phyloP scores from a whole-genome alignment of 2,888 invertebrate species.

The Agonopterix alstromeriana region DNA sequence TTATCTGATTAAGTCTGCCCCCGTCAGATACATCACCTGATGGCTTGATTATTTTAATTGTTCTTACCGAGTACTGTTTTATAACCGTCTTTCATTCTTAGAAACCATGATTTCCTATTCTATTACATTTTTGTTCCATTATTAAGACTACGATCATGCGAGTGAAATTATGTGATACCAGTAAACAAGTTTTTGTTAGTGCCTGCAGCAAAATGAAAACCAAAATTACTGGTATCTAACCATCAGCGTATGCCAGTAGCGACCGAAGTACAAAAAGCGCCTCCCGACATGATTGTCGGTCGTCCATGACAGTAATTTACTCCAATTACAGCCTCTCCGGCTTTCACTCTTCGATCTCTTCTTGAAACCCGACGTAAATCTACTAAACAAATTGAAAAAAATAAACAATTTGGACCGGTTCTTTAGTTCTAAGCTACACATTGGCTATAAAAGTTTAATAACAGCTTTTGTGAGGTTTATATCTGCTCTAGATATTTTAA shows the following conservation, averaged over 20 bases:
- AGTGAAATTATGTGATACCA: too few species aligned
- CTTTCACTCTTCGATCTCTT: conserved; percentile 27
- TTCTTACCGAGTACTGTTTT: too few species aligned
- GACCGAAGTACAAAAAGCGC: conserved; percentile 30
- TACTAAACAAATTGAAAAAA: conserved; percentile 26
- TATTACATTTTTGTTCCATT: too few species aligned
- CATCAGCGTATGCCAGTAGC: conserved; percentile 1
- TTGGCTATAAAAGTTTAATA: background rate
- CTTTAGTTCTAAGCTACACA: conserved; percentile 1
- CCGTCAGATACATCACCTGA: background rate
- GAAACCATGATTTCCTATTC: too few species aligned
- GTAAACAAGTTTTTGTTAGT: too few species aligned
- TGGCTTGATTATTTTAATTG: background rate
- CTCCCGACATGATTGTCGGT: conserved; percentile 22
- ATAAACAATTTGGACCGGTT: conserved; percentile 8
- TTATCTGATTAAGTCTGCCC: background rate
- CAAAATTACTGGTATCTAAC: too few species aligned
- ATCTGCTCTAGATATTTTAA: background rate
- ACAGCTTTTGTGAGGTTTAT: background rate
- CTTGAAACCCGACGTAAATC: conserved; percentile 26
- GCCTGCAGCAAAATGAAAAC: too few species aligned
- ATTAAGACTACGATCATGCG: too few species aligned
- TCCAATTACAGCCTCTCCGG: conserved; percentile 31
- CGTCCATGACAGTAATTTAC: conserved; percentile 36
- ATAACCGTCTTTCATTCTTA: too few species aligned